Base-by-base conservation (phyloP, 1,140 invertebrate species). In the Drosophila equinoxialis region DNA sequence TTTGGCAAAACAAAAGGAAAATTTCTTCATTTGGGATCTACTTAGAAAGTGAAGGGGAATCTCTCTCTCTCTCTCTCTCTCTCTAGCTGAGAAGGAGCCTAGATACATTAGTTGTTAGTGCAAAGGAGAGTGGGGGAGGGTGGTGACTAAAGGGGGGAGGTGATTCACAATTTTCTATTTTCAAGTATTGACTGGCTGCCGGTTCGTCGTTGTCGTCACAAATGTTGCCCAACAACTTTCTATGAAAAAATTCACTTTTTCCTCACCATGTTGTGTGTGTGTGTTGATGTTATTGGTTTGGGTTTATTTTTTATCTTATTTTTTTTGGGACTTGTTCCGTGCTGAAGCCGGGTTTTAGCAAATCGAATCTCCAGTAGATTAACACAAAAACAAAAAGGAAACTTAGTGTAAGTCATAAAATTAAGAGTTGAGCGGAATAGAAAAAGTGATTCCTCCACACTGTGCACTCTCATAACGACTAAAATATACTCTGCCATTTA, bases 161-260 rank as follows among this genome's bases (percentile, higher is more conserved):
- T 30, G 26, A 35, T 35, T 35, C 30, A 59, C 67, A 77, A 82
- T 86, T 86, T 86, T 86, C 83, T 86, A 86, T 86, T 86, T 86
- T 86, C 83, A 87, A 87, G 79, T 87, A 87, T 77, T 71, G 81
- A 68, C 79, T 72, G 14, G 76, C 42, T 45, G 71, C 60, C 62
- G 57, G 39, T 33, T 62, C 58, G 58, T 60, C 14, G 77, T 26
- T 54, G 65, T 41, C 14, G 62, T 79, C 75, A 69, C 76, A 83
- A 89, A 87, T 89, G 84, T 84, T 89, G 84, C 80, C 84, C 71
- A 87, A 79, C 84, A 87, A 87, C 84, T 87, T 87, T 87, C 84
- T 87, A 87, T 87, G 84, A 87, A 87, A 87, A 87, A 87, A 87
- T 87, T 87, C 85, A 87, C 84, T 87, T 87, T 87, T 87, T 87